Evolutionary conservation across 1,140 invertebrate species (phyloP), one percentile per base, ranked within the genome.

Genomic region (Heliconius hewitsoni): DNA sequence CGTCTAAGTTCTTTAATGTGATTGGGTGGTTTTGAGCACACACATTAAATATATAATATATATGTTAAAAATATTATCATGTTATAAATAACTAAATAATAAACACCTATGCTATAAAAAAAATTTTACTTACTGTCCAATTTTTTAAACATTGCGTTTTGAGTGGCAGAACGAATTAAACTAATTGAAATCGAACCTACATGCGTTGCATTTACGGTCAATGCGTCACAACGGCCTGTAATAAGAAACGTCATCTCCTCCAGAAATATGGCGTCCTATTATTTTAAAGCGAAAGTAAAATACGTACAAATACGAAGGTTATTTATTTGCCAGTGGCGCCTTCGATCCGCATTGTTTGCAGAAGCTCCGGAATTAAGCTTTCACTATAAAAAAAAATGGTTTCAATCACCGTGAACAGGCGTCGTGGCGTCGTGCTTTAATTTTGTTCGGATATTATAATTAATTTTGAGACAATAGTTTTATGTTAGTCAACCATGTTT

Each of bases 301-400:
- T n/a, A 66, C 2, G 23, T 27, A 60, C 23, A 16, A 1, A 60
- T 3, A 27, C 3, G 60, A 23, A 66, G 60, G 23, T n/a, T 66
- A 30, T 66, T 66, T 66, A 66, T 30, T 66, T 66, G 60, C 23
- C 23, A 66, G 27, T 66, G 60, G 60, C 60, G 60, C 60, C 60
- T 18, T 66, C 60, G 3, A 13, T 27, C 60, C 23, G 13, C 27
- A 66, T 66, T 66, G 60, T 30, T 66, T 66, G 60, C 60, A 16
- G 27, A 66, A 66, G 60, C 13, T 66, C 13, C 60, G 60, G 3
- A 27, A 66, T 23, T 23, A 16, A 66, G 60, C 60, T 66, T 66
- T 66, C 60, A 66, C 60, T 30, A 30, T 30, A 30, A 66, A 66
- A 16, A 23, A 66, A 66, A 66, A 66, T 30, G 9, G 9, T 66